These are phyloP conservation scores for Sebastolobus alascanus DNA, from an alignment of 2,797 vertebrate species.

Conservation along the genomic window DNA sequence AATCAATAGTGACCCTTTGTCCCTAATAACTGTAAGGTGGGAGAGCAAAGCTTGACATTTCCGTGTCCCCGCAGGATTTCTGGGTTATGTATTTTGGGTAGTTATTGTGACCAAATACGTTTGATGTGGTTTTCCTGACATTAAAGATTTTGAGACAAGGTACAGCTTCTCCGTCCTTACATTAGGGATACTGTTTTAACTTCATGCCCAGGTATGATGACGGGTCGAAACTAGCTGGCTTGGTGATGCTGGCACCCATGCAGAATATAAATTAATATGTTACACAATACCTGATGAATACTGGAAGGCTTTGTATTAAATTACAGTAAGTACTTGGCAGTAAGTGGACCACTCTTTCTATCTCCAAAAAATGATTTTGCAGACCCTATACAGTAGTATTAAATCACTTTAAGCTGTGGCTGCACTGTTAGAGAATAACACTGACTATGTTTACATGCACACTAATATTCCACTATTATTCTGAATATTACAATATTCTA, in stretches of 20 bases:
- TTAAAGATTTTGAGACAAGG: constrained; percentile 9
- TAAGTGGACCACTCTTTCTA: neutral
- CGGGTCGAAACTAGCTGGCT: constrained; percentile 20
- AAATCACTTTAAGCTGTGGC: neutral
- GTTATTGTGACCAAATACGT: constrained; percentile 26
- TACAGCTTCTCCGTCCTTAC: neutral
- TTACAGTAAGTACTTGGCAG: constrained; percentile 3
- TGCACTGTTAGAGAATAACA: neutral
- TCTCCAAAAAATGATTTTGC: neutral
- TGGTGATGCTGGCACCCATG: neutral
- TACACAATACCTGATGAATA: neutral
- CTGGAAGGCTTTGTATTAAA: constrained; percentile 1
- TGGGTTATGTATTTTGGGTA: constrained; percentile 25
- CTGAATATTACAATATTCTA: too few species aligned
- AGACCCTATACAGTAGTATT: neutral
- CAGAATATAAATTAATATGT: neutral
- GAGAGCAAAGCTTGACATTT: constrained; percentile 47
- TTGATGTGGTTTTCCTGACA: constrained; percentile 47
- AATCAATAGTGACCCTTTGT: constrained; percentile 69
- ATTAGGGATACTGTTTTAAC: constrained; percentile 3
- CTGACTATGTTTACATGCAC: neutral
- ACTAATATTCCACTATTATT: too few species aligned
- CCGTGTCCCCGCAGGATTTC: constrained; percentile 32
- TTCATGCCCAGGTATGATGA: neutral
- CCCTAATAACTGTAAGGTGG: constrained; percentile 53